A percentile compares a stretch with the other conserved stretches of the same genome.
These are phyloP conservation scores for Coracias cyanogaster DNA, from an alignment of 2,797 vertebrate species.

Conservation along the genomic window DNA sequence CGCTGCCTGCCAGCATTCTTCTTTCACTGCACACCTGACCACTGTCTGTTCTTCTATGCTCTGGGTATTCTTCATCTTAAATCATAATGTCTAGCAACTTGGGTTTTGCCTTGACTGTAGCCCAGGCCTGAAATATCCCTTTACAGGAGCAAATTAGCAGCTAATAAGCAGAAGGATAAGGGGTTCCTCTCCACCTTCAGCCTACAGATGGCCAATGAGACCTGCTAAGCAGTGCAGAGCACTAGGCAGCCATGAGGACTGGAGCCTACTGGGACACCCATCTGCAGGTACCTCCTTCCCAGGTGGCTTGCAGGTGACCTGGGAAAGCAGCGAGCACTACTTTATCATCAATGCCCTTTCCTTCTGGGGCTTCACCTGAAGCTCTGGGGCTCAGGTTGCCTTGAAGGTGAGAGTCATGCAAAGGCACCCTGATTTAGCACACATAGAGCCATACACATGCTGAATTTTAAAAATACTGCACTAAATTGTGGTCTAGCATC, in stretches of 20 bases:
- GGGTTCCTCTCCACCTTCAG: not conserved
- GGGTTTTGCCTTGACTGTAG: not conserved
- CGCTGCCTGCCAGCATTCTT: not conserved
- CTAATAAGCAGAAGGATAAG: not conserved
- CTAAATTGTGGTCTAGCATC: not conserved
- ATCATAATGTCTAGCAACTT: not conserved
- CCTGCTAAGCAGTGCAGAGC: not conserved
- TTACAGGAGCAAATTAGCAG: not conserved
- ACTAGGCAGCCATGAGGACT: not conserved
- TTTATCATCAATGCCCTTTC: not conserved
- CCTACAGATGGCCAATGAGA: not conserved
- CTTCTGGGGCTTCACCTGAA: not conserved
- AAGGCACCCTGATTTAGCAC: not conserved
- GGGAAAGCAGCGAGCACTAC: not conserved
- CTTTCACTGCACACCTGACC: not conserved
- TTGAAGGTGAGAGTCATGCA: not conserved
- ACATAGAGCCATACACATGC: not conserved
- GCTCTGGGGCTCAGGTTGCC: not conserved
- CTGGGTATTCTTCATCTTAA: not conserved
- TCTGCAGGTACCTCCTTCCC: not conserved
- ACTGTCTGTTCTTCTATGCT: not conserved
- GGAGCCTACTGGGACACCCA: not conserved
- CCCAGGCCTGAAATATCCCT: not conserved
- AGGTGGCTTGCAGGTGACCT: not conserved
- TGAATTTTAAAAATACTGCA: not conserved